Conservation (phyloP, 2,888 invertebrate genomes). For the Leptopilina myrica region DNA sequence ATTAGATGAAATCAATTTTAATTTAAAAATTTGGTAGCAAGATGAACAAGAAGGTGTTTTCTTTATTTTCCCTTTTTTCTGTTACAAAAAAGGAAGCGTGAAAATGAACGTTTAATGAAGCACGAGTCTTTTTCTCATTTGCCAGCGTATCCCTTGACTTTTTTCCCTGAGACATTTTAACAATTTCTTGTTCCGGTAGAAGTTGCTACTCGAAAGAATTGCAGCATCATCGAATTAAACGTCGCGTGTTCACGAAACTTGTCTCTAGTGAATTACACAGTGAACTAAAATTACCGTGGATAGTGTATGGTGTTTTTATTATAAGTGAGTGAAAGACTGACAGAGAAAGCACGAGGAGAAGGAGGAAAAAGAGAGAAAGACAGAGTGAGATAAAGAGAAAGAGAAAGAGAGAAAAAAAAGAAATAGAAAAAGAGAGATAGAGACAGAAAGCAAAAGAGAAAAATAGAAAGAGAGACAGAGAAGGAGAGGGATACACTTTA, state of each 20-base stretch:
- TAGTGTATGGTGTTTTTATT: constrained; percentile 44
- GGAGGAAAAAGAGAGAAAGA: too few species aligned
- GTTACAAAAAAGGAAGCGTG: background rate
- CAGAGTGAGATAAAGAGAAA: background rate
- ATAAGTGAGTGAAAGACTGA: constrained; percentile 6
- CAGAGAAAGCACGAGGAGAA: too few species aligned
- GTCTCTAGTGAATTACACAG: constrained; percentile 43
- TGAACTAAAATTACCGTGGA: constrained; percentile 35
- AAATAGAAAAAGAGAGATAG: background rate
- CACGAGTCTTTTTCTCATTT: constrained; percentile 32
- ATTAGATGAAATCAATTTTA: too few species aligned
- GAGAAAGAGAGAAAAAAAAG: too few species aligned
- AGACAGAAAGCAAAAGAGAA: too few species aligned
- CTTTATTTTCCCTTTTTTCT: too few species aligned
- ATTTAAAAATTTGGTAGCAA: too few species aligned
- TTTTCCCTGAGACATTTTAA: background rate
- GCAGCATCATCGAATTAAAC: constrained; percentile 42
- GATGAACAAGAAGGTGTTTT: too few species aligned
- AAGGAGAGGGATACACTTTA: background rate
- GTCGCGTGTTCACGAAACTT: constrained; percentile 40
- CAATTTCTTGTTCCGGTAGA: constrained; percentile 24
- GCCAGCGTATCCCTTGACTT: background rate
- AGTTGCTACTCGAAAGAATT: constrained; percentile 39
- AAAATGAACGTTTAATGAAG: constrained; percentile 18
- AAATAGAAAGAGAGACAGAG: too few species aligned